Base-by-base conservation (phyloP, 2,888 invertebrate species). In the Clitarchus hookeri region DNA sequence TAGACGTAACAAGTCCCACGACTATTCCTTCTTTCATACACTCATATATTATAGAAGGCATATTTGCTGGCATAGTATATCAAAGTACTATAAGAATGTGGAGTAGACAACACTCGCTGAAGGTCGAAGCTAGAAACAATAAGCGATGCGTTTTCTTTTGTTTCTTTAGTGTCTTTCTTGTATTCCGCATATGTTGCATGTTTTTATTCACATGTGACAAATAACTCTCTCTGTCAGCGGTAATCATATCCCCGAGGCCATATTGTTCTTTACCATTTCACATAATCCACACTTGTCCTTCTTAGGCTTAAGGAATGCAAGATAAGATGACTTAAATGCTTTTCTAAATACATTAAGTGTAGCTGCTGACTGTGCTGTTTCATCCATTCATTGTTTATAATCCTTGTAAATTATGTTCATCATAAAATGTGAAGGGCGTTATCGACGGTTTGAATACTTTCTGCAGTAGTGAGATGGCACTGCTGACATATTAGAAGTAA, bases 341-440 rank as follows among this genome's bases (percentile, higher is more conserved):
- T 65, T 65, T 65, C 65, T 65, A 65, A 65, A 65, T 83, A 23
- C 83, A n/a, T 83, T 83, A 23, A 83, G 23, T 83, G 23, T 44
- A 44, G 44, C 48, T 25, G 44, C 83, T n/a, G 36, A 6, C 12
- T 83, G 6, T 83, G 44, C 25, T 83, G 36, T 83, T 44, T 44
- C 16, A 19, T 83, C 83, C 83, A 83, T 83, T 44, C 48, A 11
- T 83, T 25, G 25, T 83, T 83, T 83, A 83, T 83, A 83, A 83
- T 83, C 83, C 36, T 83, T 44, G 48, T 83, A 44, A 83, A 83
- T 83, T 83, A 23, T 83, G 83, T 44, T 83, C 44, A 44, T 13
- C 23, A 19, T 83, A 44, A 23, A 44, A 19, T 44, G 44, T 48
- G n/a, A 44, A 83, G 23, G 83, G 1, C n/a, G 44, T 12, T 83